These are phyloP conservation scores for Manacus vitellinus DNA, from an alignment of 2,113 vertebrate genomes.

Conservation along the genomic window DNA sequence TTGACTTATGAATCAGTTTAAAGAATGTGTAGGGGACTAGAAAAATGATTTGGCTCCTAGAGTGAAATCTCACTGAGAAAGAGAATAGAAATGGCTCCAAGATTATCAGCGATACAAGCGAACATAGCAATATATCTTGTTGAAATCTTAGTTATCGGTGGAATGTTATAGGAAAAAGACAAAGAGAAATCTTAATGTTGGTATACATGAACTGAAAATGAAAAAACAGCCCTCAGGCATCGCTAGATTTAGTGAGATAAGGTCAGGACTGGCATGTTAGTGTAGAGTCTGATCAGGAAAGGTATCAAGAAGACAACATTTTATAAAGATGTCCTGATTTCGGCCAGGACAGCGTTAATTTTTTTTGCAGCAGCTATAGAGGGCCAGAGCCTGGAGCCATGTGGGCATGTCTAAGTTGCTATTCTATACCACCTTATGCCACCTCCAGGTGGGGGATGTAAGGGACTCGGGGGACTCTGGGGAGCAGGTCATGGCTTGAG, in stretches of 20 bases:
- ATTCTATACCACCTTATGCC: not conserved
- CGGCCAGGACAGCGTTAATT: not conserved
- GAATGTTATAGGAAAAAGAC: not conserved
- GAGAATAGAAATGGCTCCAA: not conserved
- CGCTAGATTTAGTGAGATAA: not conserved
- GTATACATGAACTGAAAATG: not conserved
- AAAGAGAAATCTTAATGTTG: not conserved
- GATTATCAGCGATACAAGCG: not conserved
- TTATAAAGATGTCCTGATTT: not conserved
- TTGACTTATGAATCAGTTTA: not conserved
- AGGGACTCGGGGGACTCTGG: not conserved
- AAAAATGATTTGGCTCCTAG: not conserved
- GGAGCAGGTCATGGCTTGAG: not conserved
- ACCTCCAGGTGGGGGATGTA: not conserved
- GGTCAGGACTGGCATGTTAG: not conserved
- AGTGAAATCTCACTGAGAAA: not conserved
- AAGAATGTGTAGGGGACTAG: not conserved
- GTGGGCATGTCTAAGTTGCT: not conserved
- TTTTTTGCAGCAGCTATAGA: not conserved
- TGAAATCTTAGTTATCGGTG: not conserved
- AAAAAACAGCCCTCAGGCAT: not conserved
- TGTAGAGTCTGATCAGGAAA: not conserved
- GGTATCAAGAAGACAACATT: not conserved
- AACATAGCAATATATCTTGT: not conserved
- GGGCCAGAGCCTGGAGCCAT: no score